Base-by-base conservation (phyloP, 1,140 invertebrate species). In the Magallana ariakensis region DNA sequence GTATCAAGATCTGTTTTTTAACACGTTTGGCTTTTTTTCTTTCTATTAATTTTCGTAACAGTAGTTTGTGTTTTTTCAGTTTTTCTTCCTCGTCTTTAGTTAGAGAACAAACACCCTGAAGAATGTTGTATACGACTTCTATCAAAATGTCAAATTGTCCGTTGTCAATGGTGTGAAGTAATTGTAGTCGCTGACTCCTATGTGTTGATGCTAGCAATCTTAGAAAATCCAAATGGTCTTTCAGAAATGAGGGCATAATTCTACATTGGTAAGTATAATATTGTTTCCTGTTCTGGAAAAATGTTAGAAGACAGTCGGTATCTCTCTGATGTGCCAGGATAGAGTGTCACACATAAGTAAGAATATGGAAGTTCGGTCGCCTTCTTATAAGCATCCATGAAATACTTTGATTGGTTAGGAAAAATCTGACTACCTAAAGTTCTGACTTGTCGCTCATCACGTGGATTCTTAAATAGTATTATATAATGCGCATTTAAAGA, bases 401-500 rank as follows among this genome's bases (percentile, higher is more conserved):
- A 80, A n/a, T 60, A 60, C 58, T 60, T 60, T 60, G 58, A 66
- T 66, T 66, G 62, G 62, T 66, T 66, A n/a, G 62, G 62, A 11
- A 66, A 66, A 22, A 7, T 33, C 33, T 33, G 33, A 22, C n/a
- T 22, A 2, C 60, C 81, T 4, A 87, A 46, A n/a, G 80, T 70
- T 15, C 53, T 57, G 0, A 87, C 22, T n/a, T 87, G 86, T n/a
- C 56, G 53, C 58, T 55, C 26, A 87, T 87, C 86, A n/a, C 86
- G 62, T 13, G 62, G 15, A 75, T 83, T 83, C 11, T 70, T 55
- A 15, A 87, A 83, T 46, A 81, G 70, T 26, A 87, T 70, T 16
- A 87, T 70, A 33, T 87, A 87, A 22, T 81, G 58, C 1, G 53
- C 19, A 66, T 87, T 83, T 60, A 83, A 58, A 7, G 80, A 83